A percentile compares a stretch with the other conserved stretches of the same genome.
Conservation (phyloP, 2,888 invertebrate species). For the Diabrotica balteata region DNA sequence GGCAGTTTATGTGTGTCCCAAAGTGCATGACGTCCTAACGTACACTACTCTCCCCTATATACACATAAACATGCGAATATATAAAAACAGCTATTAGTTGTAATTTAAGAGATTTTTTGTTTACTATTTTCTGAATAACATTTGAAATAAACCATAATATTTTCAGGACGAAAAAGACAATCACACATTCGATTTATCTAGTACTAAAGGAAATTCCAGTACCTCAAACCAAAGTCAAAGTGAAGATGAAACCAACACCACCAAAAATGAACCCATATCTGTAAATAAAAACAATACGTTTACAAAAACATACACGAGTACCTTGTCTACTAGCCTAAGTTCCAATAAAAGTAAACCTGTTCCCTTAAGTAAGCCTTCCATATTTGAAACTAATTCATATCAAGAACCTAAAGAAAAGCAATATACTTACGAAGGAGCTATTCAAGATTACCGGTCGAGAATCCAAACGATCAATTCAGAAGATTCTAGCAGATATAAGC, state of each 20-base stretch:
- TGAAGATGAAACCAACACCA: slow-evolving; percentile 49
- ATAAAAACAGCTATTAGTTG: too few species aligned
- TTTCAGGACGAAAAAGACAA: slow-evolving; percentile 53
- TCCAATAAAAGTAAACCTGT: slow-evolving; percentile 33
- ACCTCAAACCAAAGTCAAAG: slow-evolving; percentile 55
- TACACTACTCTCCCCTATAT: too few species aligned
- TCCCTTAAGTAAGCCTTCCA: slow-evolving; percentile 32
- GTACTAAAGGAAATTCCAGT: slow-evolving; percentile 50
- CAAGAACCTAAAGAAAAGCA: slow-evolving; percentile 64
- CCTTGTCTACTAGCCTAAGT: slow-evolving; percentile 32
- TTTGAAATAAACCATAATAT: background rate
- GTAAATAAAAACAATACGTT: slow-evolving; percentile 64
- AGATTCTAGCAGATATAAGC: slow-evolving; percentile 51
- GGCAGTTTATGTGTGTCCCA: too few species aligned
- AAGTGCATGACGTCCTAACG: too few species aligned
- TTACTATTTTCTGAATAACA: too few species aligned
- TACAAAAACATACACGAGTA: slow-evolving; percentile 45
- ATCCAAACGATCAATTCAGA: slow-evolving; percentile 64
- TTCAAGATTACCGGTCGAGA: slow-evolving; percentile 83
- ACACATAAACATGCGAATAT: too few species aligned
- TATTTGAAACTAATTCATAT: slow-evolving; percentile 34
- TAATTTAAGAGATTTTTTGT: too few species aligned
- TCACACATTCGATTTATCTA: slow-evolving; percentile 46
- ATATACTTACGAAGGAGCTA: slow-evolving; percentile 88
- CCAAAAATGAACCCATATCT: slow-evolving; percentile 30